Evolutionary conservation across 1,140 invertebrate species (phyloP), one percentile per base, ranked within the genome.

Genomic region (Amyelois transitella): DNA sequence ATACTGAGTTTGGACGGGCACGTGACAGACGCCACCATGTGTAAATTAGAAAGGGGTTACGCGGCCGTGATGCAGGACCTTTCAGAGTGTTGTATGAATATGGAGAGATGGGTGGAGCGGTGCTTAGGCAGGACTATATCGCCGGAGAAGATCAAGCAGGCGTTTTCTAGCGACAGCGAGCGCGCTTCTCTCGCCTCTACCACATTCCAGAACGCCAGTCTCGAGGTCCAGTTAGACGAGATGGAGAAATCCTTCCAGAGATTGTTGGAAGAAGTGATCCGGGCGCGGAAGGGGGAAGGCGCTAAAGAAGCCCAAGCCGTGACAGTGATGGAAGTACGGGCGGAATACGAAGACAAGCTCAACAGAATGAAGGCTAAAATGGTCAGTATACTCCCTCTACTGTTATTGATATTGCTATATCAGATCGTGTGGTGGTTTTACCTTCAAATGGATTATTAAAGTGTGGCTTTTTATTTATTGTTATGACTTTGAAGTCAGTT

Each of bases 291-390:
- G n/a, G 79, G 72, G 0, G 84, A 83, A n/a, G 70, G 72, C 0
- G 70, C 56, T 0, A 61, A 54, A 19, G 74, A 75, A 18, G 43
- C 64, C 17, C 74, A 76, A 44, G 62, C 76, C 0, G 24, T 71
- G 18, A 85, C 79, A 0, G 73, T 91, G 0, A 85, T 87, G 69
- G 90, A 92, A 51, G 86, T 92, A 12, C 81, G 91, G 14, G 82
- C 88, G 6, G 91, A 92, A 63, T 91, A 92, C 75, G 92, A 93
- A 65, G 90, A 90, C 54, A 93, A 93, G 79, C 77, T 93, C 60
- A 91, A 91, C 58, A 89, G 91, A 74, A 92, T 93, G 91, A 93
- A 92, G 68, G 84, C 88, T 6, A 92, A 92, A 91, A 92, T 93
- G 91, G 91, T 92, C 83, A 89, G 91, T 91, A 88, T 75, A 53